These are phyloP conservation scores for Eupristina koningsbergeri DNA, from an alignment of 1,140 invertebrate species.

Conservation along the genomic window DNA sequence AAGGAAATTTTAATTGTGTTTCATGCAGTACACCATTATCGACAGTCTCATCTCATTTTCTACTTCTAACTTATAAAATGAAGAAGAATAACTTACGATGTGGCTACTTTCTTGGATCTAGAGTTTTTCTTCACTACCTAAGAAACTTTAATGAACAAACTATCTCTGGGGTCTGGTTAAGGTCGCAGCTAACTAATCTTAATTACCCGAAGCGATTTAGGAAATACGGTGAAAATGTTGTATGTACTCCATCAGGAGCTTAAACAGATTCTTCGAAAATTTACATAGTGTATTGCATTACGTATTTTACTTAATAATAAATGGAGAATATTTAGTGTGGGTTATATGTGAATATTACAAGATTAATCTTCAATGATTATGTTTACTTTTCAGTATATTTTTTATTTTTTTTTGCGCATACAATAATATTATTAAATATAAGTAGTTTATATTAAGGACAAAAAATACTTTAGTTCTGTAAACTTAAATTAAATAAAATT, in stretches of 20 bases:
- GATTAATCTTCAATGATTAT: background rate
- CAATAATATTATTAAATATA: too few species aligned
- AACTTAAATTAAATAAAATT: too few species aligned
- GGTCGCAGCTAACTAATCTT: slow-evolving; percentile 59
- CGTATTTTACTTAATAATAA: background rate
- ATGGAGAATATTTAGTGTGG: background rate
- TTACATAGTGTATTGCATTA: background rate
- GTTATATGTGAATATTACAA: background rate
- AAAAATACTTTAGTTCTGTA: too few species aligned
- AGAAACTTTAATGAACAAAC: slow-evolving; percentile 63
- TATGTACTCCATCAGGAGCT: background rate
- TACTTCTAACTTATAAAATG: slow-evolving; percentile 55
- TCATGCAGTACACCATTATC: slow-evolving; percentile 45
- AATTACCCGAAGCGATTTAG: slow-evolving; percentile 50
- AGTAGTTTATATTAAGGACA: too few species aligned
- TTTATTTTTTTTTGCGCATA: too few species aligned
- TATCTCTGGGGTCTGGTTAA: slow-evolving; percentile 49
- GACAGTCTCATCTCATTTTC: slow-evolving; percentile 57
- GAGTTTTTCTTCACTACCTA: slow-evolving; percentile 44
- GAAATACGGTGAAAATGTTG: slow-evolving; percentile 4
- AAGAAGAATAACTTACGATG: slow-evolving; percentile 58
- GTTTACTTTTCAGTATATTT: too few species aligned
- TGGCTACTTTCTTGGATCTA: slow-evolving; percentile 40
- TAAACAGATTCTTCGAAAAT: background rate
- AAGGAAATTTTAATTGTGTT: background rate